A percentile compares a stretch with the other conserved stretches of the same genome.
phyloP scores from a whole-genome alignment of 2,113 vertebrate species.

The Phylloscopus whistleri region DNA sequence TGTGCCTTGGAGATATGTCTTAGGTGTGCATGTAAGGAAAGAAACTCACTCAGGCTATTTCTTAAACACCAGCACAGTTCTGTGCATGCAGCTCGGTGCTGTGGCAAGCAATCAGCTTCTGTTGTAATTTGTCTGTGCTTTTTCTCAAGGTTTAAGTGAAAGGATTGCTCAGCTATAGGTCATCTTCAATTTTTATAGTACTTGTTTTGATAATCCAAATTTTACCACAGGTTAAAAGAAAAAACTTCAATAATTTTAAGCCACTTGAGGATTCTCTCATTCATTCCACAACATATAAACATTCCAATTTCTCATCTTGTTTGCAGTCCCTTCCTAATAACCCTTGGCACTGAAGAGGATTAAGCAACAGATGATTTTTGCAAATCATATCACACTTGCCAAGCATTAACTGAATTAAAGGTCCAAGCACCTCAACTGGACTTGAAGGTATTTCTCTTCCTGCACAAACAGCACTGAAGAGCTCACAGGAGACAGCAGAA shows the following conservation, averaged over 20 bases:
- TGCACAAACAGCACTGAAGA: neutral
- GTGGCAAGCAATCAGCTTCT: neutral
- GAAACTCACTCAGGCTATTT: neutral
- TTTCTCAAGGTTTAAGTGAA: neutral
- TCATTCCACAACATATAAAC: neutral
- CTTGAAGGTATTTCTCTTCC: neutral
- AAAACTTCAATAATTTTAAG: neutral
- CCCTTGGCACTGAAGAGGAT: neutral
- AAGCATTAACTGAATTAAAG: neutral
- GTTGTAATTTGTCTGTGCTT: neutral
- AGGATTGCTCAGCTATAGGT: neutral
- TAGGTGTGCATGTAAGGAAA: neutral
- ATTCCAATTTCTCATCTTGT: neutral
- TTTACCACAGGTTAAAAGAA: neutral
- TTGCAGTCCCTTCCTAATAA: neutral
- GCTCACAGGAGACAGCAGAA: neutral
- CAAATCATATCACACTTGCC: neutral
- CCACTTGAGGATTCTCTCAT: neutral
- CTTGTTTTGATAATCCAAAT: neutral
- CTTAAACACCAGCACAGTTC: neutral
- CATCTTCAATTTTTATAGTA: neutral
- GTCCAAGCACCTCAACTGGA: neutral
- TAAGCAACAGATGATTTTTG: constrained; percentile 14
- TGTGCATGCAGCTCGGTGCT: neutral
- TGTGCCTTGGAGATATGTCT: neutral